Evolutionary conservation across 2,113 vertebrate species (phyloP).

Genomic region (Mystacornis crossleyi): DNA sequence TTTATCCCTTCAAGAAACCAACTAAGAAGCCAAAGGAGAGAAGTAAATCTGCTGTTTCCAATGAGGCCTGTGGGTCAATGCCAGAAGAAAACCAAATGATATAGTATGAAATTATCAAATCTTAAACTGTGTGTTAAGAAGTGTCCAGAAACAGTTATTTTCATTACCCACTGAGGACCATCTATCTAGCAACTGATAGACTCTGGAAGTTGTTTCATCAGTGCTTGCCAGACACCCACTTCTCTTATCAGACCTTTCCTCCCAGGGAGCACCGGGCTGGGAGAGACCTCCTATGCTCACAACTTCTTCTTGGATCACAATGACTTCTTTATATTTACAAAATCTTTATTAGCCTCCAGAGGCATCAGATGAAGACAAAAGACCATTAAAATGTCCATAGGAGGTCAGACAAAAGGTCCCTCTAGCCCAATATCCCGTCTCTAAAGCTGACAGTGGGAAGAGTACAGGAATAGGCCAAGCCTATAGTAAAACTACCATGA

Average conservation of each 20-base stretch:
- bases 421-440: not conserved
- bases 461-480: not conserved
- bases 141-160: constrained; percentile 1
- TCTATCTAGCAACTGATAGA: constrained; percentile 1
- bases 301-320: constrained; percentile 15
- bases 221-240: constrained; percentile 25
- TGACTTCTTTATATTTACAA: constrained; percentile 12
- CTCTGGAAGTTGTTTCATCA: constrained; percentile 13
- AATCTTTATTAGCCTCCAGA: constrained; percentile 31
- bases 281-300: not conserved
- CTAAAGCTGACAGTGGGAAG: constrained; percentile 12
- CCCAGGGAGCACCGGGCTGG: not conserved
- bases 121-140: not conserved
- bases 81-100: not conserved
- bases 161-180: not conserved
- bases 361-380: constrained; percentile 49
- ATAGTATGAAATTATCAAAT: not conserved
- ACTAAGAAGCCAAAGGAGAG: not conserved
- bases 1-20: not conserved
- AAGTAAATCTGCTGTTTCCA: not conserved
- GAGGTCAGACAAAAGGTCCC: constrained; percentile 38
- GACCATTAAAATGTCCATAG: not conserved
- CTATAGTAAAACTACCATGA: not conserved
- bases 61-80: not conserved
- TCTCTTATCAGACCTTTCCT: constrained; percentile 41